A percentile compares a stretch with the other conserved stretches of the same genome.
phyloP scores from a whole-genome alignment of 30 jellyfish, hydroid and myxozoan species.

The Aurelia coerulea region DNA sequence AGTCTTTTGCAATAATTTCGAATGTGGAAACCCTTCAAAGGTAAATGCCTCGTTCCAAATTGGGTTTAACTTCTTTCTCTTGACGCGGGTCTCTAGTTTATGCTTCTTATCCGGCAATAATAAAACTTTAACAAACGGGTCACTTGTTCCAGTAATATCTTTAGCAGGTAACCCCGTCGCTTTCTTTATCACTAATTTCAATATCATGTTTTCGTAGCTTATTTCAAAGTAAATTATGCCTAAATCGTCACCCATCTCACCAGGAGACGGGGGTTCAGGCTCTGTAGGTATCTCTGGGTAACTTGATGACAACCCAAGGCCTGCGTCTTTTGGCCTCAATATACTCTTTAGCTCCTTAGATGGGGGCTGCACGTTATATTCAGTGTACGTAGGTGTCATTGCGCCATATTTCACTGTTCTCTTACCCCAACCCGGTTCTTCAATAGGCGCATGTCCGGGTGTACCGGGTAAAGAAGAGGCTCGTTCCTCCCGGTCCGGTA shows the following conservation, averaged over 20 bases:
- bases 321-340: slow-evolving; percentile 5
- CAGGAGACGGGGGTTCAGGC: slow-evolving; percentile 80
- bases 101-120: slow-evolving; percentile 91
- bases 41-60: slow-evolving; percentile 89
- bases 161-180: slow-evolving; percentile 89
- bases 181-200: slow-evolving; percentile 67
- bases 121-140: slow-evolving; percentile 87
- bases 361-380: slow-evolving; percentile 59
- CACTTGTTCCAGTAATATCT: slow-evolving; percentile 92
- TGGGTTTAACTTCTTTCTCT: slow-evolving; percentile 81
- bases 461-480: slow-evolving; percentile 23
- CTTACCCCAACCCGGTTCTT: slow-evolving; percentile 42
- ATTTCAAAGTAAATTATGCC: slow-evolving; percentile 74
- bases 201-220: slow-evolving; percentile 61
- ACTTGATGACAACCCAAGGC: not conserved
- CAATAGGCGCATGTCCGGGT: slow-evolving; percentile 30
- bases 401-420: slow-evolving; percentile 38
- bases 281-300: slow-evolving; percentile 44
- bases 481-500: slow-evolving; percentile 18
- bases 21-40: slow-evolving; percentile 89
- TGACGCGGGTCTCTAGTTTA: slow-evolving; percentile 88
- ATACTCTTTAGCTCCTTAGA: slow-evolving; percentile 33
- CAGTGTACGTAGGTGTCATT: slow-evolving; percentile 26
- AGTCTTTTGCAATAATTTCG: slow-evolving; percentile 75
- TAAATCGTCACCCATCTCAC: slow-evolving; percentile 74